Evolutionary conservation across 2,888 invertebrate genomes (phyloP), one percentile per base, ranked within the genome.

Genomic region (Apodemia duryi): DNA sequence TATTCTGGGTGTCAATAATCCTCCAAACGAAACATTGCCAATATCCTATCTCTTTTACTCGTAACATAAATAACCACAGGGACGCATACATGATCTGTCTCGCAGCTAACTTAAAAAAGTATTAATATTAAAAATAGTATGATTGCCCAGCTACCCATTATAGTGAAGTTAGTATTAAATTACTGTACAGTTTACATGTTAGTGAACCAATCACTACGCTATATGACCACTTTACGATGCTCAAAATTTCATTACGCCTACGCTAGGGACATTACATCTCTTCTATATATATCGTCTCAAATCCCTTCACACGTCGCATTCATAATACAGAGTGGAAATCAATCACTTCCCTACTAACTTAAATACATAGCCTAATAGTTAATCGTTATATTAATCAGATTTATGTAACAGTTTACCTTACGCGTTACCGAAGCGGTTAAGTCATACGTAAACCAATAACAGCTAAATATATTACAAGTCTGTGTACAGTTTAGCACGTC

Each of bases 101-200:
- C 77, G 80, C 77, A 77, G 79, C 77, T 79, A 80, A 83, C 75
- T 78, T 77, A 76, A 82, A 82, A 82, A 82, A 82, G 79, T 84
- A 84, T 79, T 78, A 81, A 82, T 85, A 87, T 82, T 86, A 86
- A 88, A 86, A 86, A 85, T 85, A 88, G 83, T 87, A 86, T 79
- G 88, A 88, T 90, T 89, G 89, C 88, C 90, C 90, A 89, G 87
- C 90, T 90, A 90, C 90, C 90, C 87, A 87, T 84, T 57, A 85
- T 82, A 86, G 86, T 86, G 88, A 86, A 87, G 85, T 90, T 88
- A 88, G 88, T 90, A 85, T 83, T 83, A 84, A 82, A 78, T 86
- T 88, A 89, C 88, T 89, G 90, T 88, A 89, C 88, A 88, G 77
- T 83, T 82, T 80, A 84, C 76, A 82, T 72, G 81, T 86, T 81